A percentile compares a stretch with the other conserved stretches of the same genome.
These are phyloP conservation scores for Chirona hameri DNA, from an alignment of 2,888 invertebrate genomes.

Conservation along the genomic window DNA sequence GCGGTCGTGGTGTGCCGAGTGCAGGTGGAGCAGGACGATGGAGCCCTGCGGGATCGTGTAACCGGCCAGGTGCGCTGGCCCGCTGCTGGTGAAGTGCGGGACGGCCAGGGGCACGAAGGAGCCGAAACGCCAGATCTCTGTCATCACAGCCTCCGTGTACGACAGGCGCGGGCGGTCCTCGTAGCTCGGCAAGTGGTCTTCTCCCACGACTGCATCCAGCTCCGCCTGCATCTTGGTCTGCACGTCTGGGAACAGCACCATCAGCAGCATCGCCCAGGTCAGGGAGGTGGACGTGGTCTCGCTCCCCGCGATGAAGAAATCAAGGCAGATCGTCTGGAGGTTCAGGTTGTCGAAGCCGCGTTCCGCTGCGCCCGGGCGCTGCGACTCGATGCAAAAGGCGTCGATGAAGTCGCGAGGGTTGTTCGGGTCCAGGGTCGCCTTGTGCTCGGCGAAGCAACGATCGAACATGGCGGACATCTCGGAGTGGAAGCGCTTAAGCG, in stretches of 20 bases:
- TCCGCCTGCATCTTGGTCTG: conserved; percentile 40
- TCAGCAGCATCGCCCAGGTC: conserved; percentile 38
- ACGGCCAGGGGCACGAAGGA: not conserved
- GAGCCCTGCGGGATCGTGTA: not conserved
- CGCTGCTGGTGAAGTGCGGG: not conserved
- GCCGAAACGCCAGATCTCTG: conserved; percentile 5
- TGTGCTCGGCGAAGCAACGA: conserved; percentile 27
- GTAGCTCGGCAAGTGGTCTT: not conserved
- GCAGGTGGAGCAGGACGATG: not conserved
- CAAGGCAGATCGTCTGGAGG: not conserved
- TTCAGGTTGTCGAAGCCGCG: not conserved
- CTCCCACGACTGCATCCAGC: conserved; percentile 36
- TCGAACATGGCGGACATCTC: not conserved
- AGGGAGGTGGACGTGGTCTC: conserved; percentile 28
- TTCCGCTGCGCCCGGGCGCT: not conserved
- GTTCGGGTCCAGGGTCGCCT: conserved; percentile 9
- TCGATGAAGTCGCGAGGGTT: not conserved
- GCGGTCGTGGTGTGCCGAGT: not conserved
- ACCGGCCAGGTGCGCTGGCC: not conserved
- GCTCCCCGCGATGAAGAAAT: conserved; percentile 30
- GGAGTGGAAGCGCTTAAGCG: conserved; percentile 55
- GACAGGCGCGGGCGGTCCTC: conserved; percentile 13
- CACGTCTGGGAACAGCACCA: conserved; percentile 40
- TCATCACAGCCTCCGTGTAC: conserved; percentile 30
- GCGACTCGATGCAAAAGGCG: not conserved